phyloP scores from a whole-genome alignment of 2,888 invertebrate genomes.

The Parascotia fuliginaria region DNA sequence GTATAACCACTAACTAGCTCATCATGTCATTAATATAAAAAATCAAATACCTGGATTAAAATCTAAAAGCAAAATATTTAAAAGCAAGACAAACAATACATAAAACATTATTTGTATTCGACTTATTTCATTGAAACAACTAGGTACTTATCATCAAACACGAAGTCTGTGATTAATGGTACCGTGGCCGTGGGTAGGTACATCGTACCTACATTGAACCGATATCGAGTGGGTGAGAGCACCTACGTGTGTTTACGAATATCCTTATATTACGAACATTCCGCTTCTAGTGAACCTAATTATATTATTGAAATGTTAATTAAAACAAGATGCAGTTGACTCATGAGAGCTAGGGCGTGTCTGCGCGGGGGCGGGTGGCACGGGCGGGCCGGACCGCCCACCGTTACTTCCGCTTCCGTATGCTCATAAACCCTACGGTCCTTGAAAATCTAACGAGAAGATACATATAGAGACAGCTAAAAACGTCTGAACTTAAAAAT shows the following conservation, averaged over 20 bases:
- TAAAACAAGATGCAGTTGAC: constrained; percentile 68
- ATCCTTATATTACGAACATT: constrained; percentile 8
- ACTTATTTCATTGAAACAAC: constrained; percentile 6
- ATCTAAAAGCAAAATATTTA: too few species aligned
- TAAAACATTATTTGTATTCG: background rate
- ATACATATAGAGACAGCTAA: background rate
- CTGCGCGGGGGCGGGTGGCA: constrained; percentile 75
- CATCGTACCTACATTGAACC: constrained; percentile 45
- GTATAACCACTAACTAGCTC: too few species aligned
- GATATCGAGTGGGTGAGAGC: constrained; percentile 34
- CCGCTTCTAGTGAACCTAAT: constrained; percentile 10
- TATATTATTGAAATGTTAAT: constrained; percentile 58
- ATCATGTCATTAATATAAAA: too few species aligned
- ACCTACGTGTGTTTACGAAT: constrained; percentile 37
- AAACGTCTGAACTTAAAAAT: background rate
- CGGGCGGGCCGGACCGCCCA: constrained; percentile 81
- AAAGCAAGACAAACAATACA: background rate
- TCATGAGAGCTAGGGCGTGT: constrained; percentile 78
- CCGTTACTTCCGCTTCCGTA: constrained; percentile 82
- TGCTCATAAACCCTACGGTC: constrained; percentile 50
- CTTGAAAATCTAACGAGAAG: constrained; percentile 12
- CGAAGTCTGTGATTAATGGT: constrained; percentile 39
- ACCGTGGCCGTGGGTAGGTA: too few species aligned
- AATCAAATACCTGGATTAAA: too few species aligned
- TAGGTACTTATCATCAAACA: constrained; percentile 18